Evolutionary conservation across 2,113 vertebrate species (phyloP).

Genomic region (Spheniscus mendiculus): DNA sequence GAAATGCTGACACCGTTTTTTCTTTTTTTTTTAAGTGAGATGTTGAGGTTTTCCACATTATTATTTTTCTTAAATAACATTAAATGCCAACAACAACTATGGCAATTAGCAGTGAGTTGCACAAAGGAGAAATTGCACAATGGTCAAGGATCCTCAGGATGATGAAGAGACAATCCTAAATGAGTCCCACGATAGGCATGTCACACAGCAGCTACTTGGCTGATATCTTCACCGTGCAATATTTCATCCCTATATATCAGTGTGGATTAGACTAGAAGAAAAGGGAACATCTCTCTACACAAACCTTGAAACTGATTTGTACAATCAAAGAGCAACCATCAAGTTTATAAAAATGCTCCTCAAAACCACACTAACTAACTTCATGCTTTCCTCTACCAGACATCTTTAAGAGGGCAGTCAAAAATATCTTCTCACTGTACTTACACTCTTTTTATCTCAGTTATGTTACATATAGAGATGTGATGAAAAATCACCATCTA

Average conservation of each 20-base stretch:
- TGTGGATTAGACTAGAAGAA: background rate
- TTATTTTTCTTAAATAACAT: background rate
- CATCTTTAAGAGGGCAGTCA: background rate
- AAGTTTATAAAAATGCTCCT: background rate
- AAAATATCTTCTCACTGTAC: slow-evolving; percentile 10
- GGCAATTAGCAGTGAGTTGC: background rate
- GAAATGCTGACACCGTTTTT: background rate
- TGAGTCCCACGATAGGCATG: background rate
- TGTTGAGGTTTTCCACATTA: background rate
- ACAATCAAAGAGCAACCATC: background rate
- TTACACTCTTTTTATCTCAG: background rate
- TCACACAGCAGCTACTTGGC: background rate
- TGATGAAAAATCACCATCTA: slow-evolving; percentile 10
- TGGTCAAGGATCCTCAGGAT: background rate
- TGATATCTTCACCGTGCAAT: background rate
- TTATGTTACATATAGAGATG: background rate
- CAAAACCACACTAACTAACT: background rate
- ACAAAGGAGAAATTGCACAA: background rate
- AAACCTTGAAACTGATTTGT: background rate
- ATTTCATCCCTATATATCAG: background rate
- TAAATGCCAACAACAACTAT: background rate
- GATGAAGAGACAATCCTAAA: background rate
- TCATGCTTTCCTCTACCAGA: background rate
- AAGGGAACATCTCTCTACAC: background rate
- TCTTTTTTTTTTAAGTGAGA: background rate